Percentiles rank a stretch among this genome's conserved stretches.
phyloP scores from a whole-genome alignment of 2,797 vertebrate species.

The Lepilemur septentrionalis region DNA sequence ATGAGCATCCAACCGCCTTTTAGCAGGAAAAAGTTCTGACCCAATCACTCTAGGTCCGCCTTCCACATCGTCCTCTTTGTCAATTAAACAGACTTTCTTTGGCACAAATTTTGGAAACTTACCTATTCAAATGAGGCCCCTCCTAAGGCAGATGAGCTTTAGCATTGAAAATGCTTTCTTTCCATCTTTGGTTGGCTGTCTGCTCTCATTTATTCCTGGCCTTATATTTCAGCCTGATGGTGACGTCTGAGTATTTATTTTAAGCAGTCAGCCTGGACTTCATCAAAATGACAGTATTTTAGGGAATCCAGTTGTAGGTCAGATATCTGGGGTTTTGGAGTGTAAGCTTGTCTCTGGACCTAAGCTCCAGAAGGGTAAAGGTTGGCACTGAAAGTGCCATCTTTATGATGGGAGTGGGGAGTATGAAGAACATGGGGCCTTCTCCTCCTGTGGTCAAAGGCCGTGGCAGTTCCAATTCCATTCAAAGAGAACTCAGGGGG shows the following conservation, averaged over 20 bases:
- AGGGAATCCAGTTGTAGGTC: background rate
- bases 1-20: constrained; percentile 15
- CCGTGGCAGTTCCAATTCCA: background rate
- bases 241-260: constrained; percentile 24
- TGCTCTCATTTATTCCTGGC: background rate
- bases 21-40: constrained; percentile 73
- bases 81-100: constrained; percentile 64
- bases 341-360: background rate
- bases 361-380: background rate
- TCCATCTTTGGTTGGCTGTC: background rate
- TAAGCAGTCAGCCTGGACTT: constrained; percentile 50
- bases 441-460: background rate
- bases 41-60: constrained; percentile 50
- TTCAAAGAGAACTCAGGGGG: background rate
- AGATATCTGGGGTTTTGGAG: background rate
- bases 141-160: accelerated
- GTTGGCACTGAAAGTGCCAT: background rate
- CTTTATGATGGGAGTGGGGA: background rate
- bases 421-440: background rate
- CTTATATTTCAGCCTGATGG: background rate
- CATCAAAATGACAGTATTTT: constrained; percentile 20
- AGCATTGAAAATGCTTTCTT: background rate
- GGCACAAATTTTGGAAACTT: constrained; percentile 51
- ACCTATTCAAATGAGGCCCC: background rate
- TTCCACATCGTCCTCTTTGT: constrained; percentile 64